Conservation (phyloP, 2,888 invertebrate species). For the Sinopyrophorus schimmeli region DNA sequence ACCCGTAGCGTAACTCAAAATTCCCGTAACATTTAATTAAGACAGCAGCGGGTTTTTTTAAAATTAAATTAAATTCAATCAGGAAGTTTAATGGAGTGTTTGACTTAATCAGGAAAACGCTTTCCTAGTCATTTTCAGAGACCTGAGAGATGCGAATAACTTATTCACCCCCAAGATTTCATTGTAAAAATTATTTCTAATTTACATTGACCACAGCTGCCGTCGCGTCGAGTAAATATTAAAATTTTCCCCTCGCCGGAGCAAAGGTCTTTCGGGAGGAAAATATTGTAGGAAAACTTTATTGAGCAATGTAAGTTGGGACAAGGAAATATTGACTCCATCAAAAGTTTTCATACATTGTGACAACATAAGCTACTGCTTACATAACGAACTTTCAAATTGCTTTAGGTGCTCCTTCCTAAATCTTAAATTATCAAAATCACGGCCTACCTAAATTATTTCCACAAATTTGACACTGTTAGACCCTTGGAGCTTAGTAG, state of each 20-base stretch:
- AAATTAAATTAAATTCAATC: constrained; percentile 45
- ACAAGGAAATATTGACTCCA: too few species aligned
- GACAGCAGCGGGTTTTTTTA: constrained; percentile 37
- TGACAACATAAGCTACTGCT: too few species aligned
- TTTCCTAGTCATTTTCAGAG: constrained; percentile 33
- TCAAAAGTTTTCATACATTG: too few species aligned
- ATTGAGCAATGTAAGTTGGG: too few species aligned
- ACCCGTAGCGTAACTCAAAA: constrained; percentile 21
- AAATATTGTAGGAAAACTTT: too few species aligned
- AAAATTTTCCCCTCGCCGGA: constrained; percentile 6
- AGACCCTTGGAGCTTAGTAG: too few species aligned
- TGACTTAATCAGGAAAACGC: constrained; percentile 43
- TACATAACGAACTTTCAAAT: too few species aligned
- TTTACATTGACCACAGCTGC: constrained; percentile 47
- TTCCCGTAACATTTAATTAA: constrained; percentile 43
- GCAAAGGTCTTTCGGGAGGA: too few species aligned
- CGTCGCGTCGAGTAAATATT: constrained; percentile 41
- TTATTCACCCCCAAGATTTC: constrained; percentile 21
- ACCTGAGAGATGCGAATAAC: constrained; percentile 31
- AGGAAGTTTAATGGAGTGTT: constrained; percentile 48
- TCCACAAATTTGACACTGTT: too few species aligned
- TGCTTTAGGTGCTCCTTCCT: too few species aligned
- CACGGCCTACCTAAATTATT: too few species aligned
- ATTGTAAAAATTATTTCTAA: constrained; percentile 44
- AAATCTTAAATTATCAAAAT: too few species aligned